Percentiles rank a stretch among this genome's conserved stretches.
phyloP scores from a whole-genome alignment of 35 echinoderm and acorn worm species.

The Heliocidaris erythrogramma region DNA sequence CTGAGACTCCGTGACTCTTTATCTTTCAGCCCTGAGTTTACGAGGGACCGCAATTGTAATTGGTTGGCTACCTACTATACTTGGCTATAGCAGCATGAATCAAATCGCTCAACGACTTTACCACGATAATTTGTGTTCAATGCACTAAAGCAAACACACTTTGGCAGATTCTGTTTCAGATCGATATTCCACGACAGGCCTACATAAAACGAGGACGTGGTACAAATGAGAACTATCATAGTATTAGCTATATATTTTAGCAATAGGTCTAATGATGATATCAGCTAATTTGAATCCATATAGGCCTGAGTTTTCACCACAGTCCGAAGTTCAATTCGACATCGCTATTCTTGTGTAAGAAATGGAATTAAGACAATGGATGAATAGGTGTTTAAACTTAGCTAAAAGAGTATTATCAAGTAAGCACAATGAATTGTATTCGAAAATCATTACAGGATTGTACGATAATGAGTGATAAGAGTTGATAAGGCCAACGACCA shows the following conservation, averaged over 20 bases:
- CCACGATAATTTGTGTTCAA: slow-evolving; percentile 17
- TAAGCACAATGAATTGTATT: slow-evolving; percentile 18
- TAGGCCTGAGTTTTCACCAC: neutral
- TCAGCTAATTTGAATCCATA: neutral
- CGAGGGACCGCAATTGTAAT: slow-evolving; percentile 43
- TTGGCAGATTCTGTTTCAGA: neutral
- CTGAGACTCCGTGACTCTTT: neutral
- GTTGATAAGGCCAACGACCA: neutral
- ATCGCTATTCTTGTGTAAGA: neutral
- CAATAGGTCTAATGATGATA: neutral
- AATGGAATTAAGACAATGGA: neutral
- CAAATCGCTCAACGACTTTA: slow-evolving; percentile 16
- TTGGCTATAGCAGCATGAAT: neutral
- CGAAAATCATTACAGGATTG: neutral
- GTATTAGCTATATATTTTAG: neutral
- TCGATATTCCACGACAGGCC: slow-evolving; percentile 7
- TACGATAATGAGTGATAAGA: neutral
- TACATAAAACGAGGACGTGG: neutral
- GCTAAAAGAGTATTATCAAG: neutral
- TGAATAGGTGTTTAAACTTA: neutral
- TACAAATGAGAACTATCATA: neutral
- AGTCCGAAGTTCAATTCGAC: neutral
- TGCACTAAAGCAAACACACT: neutral
- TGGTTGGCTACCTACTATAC: slow-evolving; percentile 23
- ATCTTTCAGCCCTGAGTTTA: slow-evolving; percentile 25